These are phyloP conservation scores for Phylloscopus trochilus DNA, from an alignment of 2,113 vertebrate species.

Conservation along the genomic window DNA sequence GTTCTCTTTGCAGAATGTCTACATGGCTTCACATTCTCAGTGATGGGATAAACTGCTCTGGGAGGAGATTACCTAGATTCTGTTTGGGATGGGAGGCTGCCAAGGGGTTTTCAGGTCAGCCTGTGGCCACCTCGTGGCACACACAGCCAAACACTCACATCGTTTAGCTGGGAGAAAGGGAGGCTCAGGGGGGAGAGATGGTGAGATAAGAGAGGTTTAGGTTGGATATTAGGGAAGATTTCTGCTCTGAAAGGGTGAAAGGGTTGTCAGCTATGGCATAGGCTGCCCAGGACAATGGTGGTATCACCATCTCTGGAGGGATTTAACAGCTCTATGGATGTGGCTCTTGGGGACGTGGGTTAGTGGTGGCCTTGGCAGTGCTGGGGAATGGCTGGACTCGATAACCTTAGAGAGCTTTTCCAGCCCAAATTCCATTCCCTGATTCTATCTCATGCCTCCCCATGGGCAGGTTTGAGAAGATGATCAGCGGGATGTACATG, in stretches of 20 bases:
- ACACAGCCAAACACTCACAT: rapidly evolving
- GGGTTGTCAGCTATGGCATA: background rate
- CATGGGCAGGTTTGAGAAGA: conserved; percentile 90
- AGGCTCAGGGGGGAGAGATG: background rate
- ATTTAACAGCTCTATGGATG: background rate
- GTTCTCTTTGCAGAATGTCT: background rate
- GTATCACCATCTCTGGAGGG: background rate
- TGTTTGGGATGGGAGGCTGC: background rate
- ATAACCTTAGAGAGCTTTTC: background rate
- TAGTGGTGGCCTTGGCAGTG: background rate
- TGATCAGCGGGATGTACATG: conserved; percentile 99
- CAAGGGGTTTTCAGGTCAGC: background rate
- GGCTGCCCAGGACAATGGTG: background rate
- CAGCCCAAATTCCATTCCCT: background rate
- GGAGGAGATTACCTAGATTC: background rate
- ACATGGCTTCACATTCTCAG: background rate
- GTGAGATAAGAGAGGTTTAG: background rate
- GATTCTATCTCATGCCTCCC: background rate
- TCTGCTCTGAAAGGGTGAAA: background rate
- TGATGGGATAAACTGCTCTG: background rate
- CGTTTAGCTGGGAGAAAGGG: background rate
- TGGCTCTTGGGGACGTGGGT: background rate
- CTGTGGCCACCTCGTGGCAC: background rate
- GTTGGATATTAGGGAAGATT: background rate
- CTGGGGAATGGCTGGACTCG: background rate